Evolutionary conservation across 2,797 vertebrate genomes (phyloP), one percentile per base, ranked within the genome.

Genomic region (Anguilla pacifica): DNA sequence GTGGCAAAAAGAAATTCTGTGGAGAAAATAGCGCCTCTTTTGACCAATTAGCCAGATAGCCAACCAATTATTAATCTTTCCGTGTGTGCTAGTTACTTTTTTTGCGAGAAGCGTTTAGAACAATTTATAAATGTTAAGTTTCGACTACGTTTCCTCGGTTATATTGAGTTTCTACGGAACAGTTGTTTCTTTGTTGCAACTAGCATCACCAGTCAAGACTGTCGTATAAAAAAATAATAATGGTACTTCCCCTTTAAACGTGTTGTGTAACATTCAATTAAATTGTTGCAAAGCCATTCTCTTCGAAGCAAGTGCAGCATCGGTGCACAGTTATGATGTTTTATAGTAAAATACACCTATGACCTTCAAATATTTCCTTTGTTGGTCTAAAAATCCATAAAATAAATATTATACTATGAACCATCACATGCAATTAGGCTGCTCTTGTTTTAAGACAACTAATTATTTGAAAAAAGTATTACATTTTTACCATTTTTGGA

Each of bases 401-500:
- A 35, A 82, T 67, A 2, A 57, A 35, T 22, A 35, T 22, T 51
- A 25, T 53, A 7, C 9, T 6, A 6, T n/a, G 64, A 53, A 13
- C 11, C 1, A 85, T 35, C 25, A 64, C 39, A 67, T 70, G 59
- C 39, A 85, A 61, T 43, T 67, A 46, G 25, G 31, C 17, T 3
- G 39, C 31, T 43, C 19, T 15, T 70, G 6, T 9, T 86, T 55
- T 39, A 86, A 17, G 49, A 51, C 28, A 77, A n/a, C 64, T 28
- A 70, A n/a, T 43, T 9, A 49, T 43, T 22, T 35, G 51, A 6
- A 43, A 19, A 87, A 53, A 77, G 57, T 35, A 84, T 39, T 4
- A 31, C 22, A 77, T 2, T 59, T 43, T 92, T 89, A 96, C 96
- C 90, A 72, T 86, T 91, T 74, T 67, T 90, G 89, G 87, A 72